Evolutionary conservation across 2,113 vertebrate species (phyloP), one percentile per base, ranked within the genome.

Genomic region (Pterophyllum scalare): DNA sequence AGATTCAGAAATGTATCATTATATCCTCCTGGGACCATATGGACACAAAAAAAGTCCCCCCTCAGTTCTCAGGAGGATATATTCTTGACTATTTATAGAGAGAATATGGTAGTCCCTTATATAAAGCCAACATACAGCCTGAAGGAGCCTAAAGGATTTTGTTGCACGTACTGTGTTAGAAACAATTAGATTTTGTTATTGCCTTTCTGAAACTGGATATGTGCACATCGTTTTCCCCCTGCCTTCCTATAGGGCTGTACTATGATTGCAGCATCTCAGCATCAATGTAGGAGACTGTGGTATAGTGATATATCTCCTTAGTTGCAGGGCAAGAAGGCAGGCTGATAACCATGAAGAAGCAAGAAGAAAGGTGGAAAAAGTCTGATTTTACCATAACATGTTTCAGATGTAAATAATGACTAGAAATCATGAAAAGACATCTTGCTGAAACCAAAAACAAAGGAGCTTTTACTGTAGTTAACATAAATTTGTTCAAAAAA

Each of bases 81-180:
- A 13, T 49, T 70, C 24, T 20, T 49, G 43, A 28, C 43, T 20
- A 28, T 49, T 49, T 70, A 17, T 70, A 49, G 65, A 19, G 5
- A 28, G 28, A 70, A 70, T 10, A 70, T 49, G 3, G 1, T 10
- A 0, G 2, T 28, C 5, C 0, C 1, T 49, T 49, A 49, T 70
- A 10, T 49, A 70, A 70, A 49, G 24, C 15, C 64, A 70, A 24
- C 64, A 33, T 33, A 33, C 33, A 70, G 64, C 9, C 26, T 70
- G 24, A 26, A 70, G 24, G 40, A 49, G 19, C 15, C 11, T 10
- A 10, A 19, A 12, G 38, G 38, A 12, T 40, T 40, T 12, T 40
- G 38, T 40, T 40, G 3, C 11, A 40, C 1, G 6, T 46, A 5
- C 14, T 46, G 2, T n/a, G 52, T 54, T 57, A 57, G n/a, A 57